Evolutionary conservation across 2,113 vertebrate genomes (phyloP).

Genomic region (Oryzias javanicus): DNA sequence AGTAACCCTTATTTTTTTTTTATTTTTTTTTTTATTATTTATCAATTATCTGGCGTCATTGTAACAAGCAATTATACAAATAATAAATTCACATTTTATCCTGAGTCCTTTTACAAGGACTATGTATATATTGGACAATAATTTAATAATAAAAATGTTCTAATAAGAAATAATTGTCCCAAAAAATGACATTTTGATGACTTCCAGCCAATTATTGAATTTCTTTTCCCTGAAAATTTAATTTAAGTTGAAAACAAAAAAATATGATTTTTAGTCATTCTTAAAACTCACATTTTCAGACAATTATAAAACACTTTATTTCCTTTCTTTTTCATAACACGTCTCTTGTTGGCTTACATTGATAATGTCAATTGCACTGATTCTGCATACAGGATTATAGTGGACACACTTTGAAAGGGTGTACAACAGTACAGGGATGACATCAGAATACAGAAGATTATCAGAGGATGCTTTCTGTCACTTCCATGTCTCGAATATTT

Average conservation of each 20-base stretch:
- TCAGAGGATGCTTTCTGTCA: constrained; percentile 28
- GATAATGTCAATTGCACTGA: constrained; percentile 60
- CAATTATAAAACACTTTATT: constrained; percentile 72
- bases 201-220: too few relatives aligned
- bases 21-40: too few relatives aligned
- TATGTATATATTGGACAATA: too few relatives aligned
- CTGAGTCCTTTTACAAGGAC: too few relatives aligned
- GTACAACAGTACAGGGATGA: constrained; percentile 66
- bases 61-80: too few relatives aligned
- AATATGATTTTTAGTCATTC: too few relatives aligned
- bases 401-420: constrained; percentile 63
- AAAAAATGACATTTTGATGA: too few relatives aligned
- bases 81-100: too few relatives aligned
- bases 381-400: constrained; percentile 67
- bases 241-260: too few relatives aligned
- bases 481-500: constrained; percentile 13
- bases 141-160: not conserved
- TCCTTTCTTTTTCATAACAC: constrained; percentile 59
- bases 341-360: constrained; percentile 62
- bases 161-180: not conserved
- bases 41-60: too few relatives aligned
- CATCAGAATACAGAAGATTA: constrained; percentile 63
- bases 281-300: constrained; percentile 33
- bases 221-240: too few relatives aligned
- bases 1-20: too few relatives aligned